phyloP scores from a whole-genome alignment of 2,797 vertebrate species.

The Sebastes matsubarae region DNA sequence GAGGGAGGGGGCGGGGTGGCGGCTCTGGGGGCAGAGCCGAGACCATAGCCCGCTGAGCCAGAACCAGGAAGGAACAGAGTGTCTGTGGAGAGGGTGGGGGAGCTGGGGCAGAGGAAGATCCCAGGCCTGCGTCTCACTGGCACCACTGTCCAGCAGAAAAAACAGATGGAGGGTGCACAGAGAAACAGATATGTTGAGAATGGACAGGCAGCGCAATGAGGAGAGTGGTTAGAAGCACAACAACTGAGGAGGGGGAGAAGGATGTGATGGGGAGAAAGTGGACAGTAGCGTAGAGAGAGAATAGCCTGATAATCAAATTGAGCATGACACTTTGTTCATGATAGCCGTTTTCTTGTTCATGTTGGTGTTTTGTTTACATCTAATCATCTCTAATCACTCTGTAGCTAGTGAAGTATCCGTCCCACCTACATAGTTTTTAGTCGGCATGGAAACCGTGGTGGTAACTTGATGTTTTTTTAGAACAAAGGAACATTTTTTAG shows the following conservation, averaged over 20 bases:
- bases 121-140: conserved; percentile 83
- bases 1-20: conserved; percentile 80
- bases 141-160: conserved; percentile 79
- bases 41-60: conserved; percentile 83
- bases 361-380: neutral
- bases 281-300: conserved; percentile 20
- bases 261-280: conserved; percentile 16
- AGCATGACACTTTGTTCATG: neutral
- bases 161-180: conserved; percentile 73
- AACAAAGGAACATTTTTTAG: neutral
- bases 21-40: conserved; percentile 78
- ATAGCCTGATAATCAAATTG: neutral
- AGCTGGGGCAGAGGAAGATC: conserved; percentile 93
- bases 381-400: neutral
- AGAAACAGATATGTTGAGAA: conserved; percentile 70
- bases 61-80: conserved; percentile 87
- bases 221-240: conserved; percentile 30
- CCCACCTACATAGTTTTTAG: neutral
- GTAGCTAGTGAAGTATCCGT: too few species aligned
- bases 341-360: neutral
- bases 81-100: conserved; percentile 88
- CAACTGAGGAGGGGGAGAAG: neutral
- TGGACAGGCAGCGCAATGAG: conserved; percentile 80
- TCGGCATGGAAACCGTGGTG: neutral
- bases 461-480: neutral